A percentile compares a stretch with the other conserved stretches of the same genome.
phyloP scores from a whole-genome alignment of 2,797 vertebrate species.

The Gallirallus australis region DNA sequence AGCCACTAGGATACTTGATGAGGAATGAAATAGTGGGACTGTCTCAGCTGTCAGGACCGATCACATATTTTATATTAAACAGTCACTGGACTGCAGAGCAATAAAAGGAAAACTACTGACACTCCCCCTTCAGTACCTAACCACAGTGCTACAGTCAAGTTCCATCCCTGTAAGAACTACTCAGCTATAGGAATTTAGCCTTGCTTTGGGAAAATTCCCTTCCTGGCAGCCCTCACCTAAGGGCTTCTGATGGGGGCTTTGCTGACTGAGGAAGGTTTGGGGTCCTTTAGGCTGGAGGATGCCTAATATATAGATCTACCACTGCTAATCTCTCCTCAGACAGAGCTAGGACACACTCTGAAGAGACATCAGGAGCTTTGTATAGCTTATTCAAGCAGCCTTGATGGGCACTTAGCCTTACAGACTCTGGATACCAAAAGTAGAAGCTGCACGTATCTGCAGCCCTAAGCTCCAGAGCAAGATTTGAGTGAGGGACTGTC shows the following conservation, averaged over 20 bases:
- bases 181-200: background rate
- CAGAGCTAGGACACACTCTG: background rate
- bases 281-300: background rate
- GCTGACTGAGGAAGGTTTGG: background rate
- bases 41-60: background rate
- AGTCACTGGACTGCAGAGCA: background rate
- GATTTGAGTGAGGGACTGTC: background rate
- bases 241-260: background rate
- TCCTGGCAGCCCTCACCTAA: rapidly evolving
- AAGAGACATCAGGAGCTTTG: background rate
- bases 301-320: background rate
- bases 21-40: background rate
- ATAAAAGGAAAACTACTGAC: background rate
- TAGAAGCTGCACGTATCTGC: background rate
- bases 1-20: background rate
- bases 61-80: background rate
- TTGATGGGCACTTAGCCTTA: background rate
- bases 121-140: background rate
- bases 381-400: background rate
- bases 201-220: background rate
- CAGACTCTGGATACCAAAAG: background rate
- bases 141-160: background rate
- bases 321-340: background rate
- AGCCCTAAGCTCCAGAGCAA: background rate
- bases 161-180: background rate